These are phyloP conservation scores for Ptilodon capucinus DNA, from an alignment of 2,888 invertebrate species.

Conservation along the genomic window DNA sequence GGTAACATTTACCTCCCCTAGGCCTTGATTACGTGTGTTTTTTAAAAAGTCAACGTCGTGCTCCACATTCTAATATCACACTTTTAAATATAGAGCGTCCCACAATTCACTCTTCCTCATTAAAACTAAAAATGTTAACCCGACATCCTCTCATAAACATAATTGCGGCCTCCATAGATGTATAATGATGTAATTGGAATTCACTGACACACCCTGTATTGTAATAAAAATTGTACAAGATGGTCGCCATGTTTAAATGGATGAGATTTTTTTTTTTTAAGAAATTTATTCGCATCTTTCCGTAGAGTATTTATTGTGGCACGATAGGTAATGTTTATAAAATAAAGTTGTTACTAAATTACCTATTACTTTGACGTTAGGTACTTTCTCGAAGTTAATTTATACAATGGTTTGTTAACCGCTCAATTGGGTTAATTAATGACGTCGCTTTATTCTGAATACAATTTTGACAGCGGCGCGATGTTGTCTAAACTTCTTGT, in stretches of 20 bases:
- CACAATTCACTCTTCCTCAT: constrained; percentile 79
- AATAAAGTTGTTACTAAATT: background rate
- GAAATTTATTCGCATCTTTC: background rate
- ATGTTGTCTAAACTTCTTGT: constrained; percentile 1
- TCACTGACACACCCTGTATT: constrained; percentile 30
- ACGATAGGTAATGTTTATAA: background rate
- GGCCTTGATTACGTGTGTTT: constrained; percentile 2
- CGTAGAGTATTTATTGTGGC: background rate
- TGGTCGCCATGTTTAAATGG: constrained; percentile 16
- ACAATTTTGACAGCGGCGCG: constrained; percentile 22
- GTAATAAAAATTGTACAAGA: constrained; percentile 26
- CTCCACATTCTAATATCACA: constrained; percentile 45
- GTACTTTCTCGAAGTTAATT: background rate
- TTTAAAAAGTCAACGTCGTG: constrained; percentile 21
- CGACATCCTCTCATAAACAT: constrained; percentile 68
- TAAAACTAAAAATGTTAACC: constrained; percentile 67
- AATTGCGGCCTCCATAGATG: constrained; percentile 49
- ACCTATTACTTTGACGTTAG: background rate
- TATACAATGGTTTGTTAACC: background rate
- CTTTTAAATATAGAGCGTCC: constrained; percentile 52
- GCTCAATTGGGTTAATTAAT: background rate
- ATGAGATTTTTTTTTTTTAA: constrained; percentile 7
- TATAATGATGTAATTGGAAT: constrained; percentile 44
- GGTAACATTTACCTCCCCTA: constrained; percentile 23
- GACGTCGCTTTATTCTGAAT: background rate